A percentile compares a stretch with the other conserved stretches of the same genome.
Evolutionary conservation across 2,113 vertebrate species (phyloP).

Genomic region (Callipepla squamata): DNA sequence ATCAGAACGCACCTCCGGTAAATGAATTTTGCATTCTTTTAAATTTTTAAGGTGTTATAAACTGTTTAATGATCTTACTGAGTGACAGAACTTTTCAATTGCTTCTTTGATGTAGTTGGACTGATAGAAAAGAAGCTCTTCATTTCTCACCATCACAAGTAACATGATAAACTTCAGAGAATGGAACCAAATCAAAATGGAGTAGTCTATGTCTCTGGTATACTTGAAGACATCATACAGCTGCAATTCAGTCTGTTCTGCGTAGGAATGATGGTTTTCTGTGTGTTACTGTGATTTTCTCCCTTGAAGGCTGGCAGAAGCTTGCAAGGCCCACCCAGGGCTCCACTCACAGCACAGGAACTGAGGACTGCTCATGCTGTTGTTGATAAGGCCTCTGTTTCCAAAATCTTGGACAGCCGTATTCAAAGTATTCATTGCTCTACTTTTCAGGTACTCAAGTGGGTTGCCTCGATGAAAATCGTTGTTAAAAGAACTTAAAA

Average conservation of each 20-base stretch:
- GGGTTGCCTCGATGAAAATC: background rate
- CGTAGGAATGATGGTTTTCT: background rate
- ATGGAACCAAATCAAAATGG: background rate
- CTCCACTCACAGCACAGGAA: background rate
- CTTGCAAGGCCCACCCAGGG: background rate
- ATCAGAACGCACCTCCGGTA: background rate
- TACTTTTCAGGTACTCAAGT: background rate
- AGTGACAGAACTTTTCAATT: background rate
- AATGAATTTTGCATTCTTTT: background rate
- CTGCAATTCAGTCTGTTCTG: background rate
- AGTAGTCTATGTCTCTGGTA: background rate
- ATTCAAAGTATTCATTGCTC: background rate
- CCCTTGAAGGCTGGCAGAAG: background rate
- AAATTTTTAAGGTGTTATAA: background rate
- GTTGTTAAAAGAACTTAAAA: background rate
- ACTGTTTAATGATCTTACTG: background rate
- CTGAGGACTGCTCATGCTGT: background rate
- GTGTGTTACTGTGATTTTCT: background rate
- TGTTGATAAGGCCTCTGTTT: background rate
- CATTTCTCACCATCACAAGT: background rate
- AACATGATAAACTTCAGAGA: background rate
- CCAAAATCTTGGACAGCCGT: background rate
- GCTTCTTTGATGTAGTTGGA: background rate
- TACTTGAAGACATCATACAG: background rate
- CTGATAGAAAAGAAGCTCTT: background rate